Conservation (phyloP, 2,888 invertebrate genomes). For the Nasonovia ribisnigri region DNA sequence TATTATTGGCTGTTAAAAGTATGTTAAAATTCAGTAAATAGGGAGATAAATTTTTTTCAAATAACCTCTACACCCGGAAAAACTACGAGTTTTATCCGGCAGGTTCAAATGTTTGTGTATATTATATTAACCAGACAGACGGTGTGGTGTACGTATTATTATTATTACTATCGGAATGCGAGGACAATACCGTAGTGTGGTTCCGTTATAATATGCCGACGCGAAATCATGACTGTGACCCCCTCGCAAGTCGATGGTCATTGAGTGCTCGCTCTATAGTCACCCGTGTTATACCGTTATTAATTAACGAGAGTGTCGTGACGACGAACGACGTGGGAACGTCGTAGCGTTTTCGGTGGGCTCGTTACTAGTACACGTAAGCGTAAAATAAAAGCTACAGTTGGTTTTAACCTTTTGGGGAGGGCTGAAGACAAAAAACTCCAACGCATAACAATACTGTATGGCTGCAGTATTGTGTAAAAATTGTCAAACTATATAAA, state of each 20-base stretch:
- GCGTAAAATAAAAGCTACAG: not conserved
- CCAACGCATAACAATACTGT: not conserved
- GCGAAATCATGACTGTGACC: conserved; percentile 52
- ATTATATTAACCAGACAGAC: not conserved
- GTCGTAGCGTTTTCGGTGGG: conserved; percentile 15
- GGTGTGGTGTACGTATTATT: not conserved
- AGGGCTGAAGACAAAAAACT: not conserved
- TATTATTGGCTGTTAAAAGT: not conserved
- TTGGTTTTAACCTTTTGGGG: not conserved
- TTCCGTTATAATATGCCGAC: conserved; percentile 33
- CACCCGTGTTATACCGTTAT: conserved; percentile 54
- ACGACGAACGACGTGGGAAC: conserved; percentile 6
- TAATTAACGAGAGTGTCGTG: conserved; percentile 61
- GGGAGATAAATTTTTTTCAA: not conserved
- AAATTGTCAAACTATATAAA: too few relatives aligned
- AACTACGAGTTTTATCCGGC: not conserved
- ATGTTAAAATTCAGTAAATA: not conserved
- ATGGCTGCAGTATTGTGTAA: too few relatives aligned
- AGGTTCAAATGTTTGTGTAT: not conserved
- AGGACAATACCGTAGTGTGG: conserved; percentile 42
- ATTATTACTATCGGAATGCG: not conserved
- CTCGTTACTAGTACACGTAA: not conserved
- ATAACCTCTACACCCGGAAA: not conserved
- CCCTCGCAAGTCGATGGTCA: conserved; percentile 16
- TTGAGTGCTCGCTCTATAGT: not conserved